These are phyloP conservation scores for Poeciliopsis prolifica DNA, from an alignment of 2,113 vertebrate species.

Conservation along the genomic window DNA sequence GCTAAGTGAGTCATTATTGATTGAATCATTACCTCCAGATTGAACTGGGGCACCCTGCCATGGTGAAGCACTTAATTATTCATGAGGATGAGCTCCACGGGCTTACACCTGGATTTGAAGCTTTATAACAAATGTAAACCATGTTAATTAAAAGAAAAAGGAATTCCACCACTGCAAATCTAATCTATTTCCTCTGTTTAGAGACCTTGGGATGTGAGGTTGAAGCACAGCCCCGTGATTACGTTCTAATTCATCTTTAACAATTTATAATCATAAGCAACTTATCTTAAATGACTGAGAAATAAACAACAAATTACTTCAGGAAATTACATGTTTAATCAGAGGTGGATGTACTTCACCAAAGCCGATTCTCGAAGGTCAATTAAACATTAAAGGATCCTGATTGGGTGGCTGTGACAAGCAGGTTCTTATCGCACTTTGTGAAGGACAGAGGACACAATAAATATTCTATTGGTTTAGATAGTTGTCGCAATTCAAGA, in stretches of 20 bases:
- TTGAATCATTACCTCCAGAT: slow-evolving; percentile 70
- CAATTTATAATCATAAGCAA: not conserved
- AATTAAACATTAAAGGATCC: slow-evolving; percentile 66
- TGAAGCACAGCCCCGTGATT: not conserved
- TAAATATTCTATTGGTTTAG: slow-evolving; percentile 66
- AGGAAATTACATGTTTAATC: slow-evolving; percentile 27
- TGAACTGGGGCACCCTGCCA: slow-evolving; percentile 55
- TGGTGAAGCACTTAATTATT: slow-evolving; percentile 55
- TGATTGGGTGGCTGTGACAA: slow-evolving; percentile 40
- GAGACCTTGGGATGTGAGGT: not conserved
- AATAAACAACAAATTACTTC: not conserved
- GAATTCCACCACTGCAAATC: not conserved
- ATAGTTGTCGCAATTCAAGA: slow-evolving; percentile 42
- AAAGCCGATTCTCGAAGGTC: slow-evolving; percentile 59
- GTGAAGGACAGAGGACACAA: slow-evolving; percentile 31
- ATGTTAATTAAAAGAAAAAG: not conserved
- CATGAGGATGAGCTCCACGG: slow-evolving; percentile 47
- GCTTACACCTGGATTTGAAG: slow-evolving; percentile 1
- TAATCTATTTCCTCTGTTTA: not conserved
- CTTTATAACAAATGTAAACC: not conserved
- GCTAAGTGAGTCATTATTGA: slow-evolving; percentile 73
- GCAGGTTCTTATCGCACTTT: slow-evolving; percentile 54
- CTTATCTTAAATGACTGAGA: not conserved
- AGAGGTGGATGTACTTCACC: slow-evolving; percentile 17
- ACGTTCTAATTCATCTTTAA: not conserved